phyloP scores from a whole-genome alignment of 2,888 invertebrate genomes.

The Pristionchus japonicus region DNA sequence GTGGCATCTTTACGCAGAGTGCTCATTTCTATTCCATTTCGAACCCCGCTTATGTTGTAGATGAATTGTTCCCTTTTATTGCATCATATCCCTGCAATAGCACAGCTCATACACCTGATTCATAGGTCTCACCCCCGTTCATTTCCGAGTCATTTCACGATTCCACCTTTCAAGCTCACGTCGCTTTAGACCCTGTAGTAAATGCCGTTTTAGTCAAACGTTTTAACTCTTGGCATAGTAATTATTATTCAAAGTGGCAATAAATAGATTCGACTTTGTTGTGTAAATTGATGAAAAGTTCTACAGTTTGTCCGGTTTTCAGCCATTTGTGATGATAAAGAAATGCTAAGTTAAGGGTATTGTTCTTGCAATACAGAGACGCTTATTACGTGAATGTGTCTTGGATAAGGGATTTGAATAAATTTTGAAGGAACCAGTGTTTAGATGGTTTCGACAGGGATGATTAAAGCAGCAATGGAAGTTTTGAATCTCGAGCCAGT shows the following conservation, averaged over 20 bases:
- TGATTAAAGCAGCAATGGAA: slow-evolving; percentile 10
- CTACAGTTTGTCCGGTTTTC: background rate
- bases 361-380: background rate
- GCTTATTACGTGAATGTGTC: background rate
- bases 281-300: background rate
- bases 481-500: slow-evolving; percentile 8
- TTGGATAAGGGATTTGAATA: background rate
- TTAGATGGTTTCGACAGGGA: background rate
- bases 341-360: background rate
- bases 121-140: background rate
- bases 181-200: background rate
- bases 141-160: slow-evolving; percentile 27
- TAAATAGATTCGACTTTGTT: background rate
- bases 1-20: background rate
- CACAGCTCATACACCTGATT: slow-evolving; percentile 3
- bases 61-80: background rate
- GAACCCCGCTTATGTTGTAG: background rate
- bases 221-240: background rate
- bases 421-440: background rate
- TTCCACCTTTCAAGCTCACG: background rate
- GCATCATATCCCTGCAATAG: slow-evolving; percentile 24
- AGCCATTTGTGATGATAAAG: slow-evolving; percentile 18
- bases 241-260: background rate
- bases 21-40: background rate
- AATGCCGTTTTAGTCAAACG: background rate